phyloP scores from a whole-genome alignment of 1,140 invertebrate species.

The Plutomurus gul region DNA sequence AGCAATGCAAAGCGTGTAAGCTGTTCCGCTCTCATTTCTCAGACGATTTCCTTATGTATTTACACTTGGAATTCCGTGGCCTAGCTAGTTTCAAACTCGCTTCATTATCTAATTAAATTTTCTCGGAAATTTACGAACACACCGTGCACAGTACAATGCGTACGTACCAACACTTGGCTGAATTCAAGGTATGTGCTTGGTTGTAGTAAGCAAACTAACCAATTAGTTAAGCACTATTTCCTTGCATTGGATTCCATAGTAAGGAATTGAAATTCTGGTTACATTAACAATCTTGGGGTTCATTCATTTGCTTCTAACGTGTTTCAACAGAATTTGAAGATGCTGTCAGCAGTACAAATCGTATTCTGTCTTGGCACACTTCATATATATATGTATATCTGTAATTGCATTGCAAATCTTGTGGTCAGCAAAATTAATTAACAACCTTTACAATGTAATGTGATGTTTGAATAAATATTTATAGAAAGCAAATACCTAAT shows the following conservation, averaged over 20 bases:
- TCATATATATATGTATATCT: too few species aligned
- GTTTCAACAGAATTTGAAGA: too few species aligned
- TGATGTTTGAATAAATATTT: too few species aligned
- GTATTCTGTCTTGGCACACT: too few species aligned
- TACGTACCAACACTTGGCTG: not conserved
- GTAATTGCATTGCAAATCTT: too few species aligned
- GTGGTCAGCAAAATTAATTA: too few species aligned
- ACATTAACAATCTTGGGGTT: not conserved
- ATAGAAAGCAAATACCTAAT: too few species aligned
- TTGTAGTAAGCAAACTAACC: not conserved
- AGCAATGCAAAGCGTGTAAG: not conserved
- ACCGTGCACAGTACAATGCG: not conserved
- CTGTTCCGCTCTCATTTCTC: not conserved
- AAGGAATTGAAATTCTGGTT: not conserved
- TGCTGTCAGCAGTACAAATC: too few species aligned
- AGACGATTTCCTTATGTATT: not conserved
- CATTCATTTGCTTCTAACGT: not conserved
- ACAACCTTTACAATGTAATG: too few species aligned
- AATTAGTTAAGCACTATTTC: constrained; percentile 25
- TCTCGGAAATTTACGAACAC: not conserved
- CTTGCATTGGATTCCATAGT: not conserved
- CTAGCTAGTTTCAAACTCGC: not conserved
- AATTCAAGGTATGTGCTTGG: too few species aligned
- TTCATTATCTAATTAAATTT: constrained; percentile 30
- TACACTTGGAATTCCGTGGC: constrained; percentile 19